Base-by-base conservation (phyloP, 2,113 vertebrate species). In the Pogona vitticeps region DNA sequence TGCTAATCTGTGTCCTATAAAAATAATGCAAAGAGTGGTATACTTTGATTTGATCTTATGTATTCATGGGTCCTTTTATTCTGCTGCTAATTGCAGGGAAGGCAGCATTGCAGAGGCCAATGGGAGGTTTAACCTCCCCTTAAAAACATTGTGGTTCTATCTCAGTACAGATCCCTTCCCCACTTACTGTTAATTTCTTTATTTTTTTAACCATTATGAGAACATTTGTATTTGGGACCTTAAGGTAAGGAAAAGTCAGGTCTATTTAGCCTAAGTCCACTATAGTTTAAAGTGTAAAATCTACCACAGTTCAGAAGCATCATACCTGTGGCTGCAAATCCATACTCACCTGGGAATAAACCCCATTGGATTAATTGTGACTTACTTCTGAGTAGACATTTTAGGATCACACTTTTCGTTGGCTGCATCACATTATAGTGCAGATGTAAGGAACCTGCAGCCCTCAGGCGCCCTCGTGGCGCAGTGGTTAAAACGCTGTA, bases 31-130 rank as follows among this genome's bases (percentile, higher is more conserved):
- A 88, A 56, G 77, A 84, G 33, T 79, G 82, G 46, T 89, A 5
- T 36, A 85, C 17, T 92, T 91, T 91, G 42, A 61, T 81, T 61
- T 38, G 75, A 38, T 20, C 70, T 89, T 87, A 33, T 71, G 89
- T 90, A 88, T 93, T 12, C 46, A 52, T 81, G 15, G 18, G 61
- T 46, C 28, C 61, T 81, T 65, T 65, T 81, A 68, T n/a, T 68
- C 40, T 46, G 31, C 17, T 31, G 15, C 79, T 67, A 81, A n/a
- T 68, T 68, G 3, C 15, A 31, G 26, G 36, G 38, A 17, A 61
- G 3, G 36, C 36, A 3, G 12, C 42, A n/a, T 81, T 81, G 61
- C 10, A 12, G 26, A 12, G 23, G 26, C 21, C 21, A 21, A 28
- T 67, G 36, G 36, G 33, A 71, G 70, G 71, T 21, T 40, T 23